Conservation (phyloP, 1,140 invertebrate species). For the Drosophila pectinifera region DNA sequence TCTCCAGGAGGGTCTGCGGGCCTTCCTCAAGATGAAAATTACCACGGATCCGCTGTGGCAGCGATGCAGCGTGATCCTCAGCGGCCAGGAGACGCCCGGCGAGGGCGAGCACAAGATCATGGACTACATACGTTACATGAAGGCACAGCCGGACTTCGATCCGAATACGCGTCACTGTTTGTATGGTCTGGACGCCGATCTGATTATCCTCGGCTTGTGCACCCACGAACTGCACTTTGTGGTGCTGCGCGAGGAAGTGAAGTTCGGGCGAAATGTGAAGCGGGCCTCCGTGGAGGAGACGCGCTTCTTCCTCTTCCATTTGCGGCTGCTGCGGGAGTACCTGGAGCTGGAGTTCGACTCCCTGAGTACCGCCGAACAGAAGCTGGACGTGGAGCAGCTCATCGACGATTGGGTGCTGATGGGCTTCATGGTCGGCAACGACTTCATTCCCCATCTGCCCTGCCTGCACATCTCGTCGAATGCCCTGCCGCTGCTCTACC, state of each 20-base stretch:
- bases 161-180: conserved; percentile 96
- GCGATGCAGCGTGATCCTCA: conserved; percentile 91
- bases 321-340: conserved; percentile 96
- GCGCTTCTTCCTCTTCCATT: conserved; percentile 96
- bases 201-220: conserved; percentile 97
- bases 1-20: conserved; percentile 93
- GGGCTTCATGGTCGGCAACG: conserved; percentile 98
- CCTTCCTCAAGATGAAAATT: conserved; percentile 95
- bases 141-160: conserved; percentile 93
- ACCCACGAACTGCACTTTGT: conserved; percentile 98
- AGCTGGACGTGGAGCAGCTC: conserved; percentile 92
- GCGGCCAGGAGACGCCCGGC: conserved; percentile 96
- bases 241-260: conserved; percentile 94
- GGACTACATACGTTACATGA: conserved; percentile 97
- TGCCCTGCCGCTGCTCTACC: conserved; percentile 94
- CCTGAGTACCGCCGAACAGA: conserved; percentile 88
- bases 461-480: conserved; percentile 96
- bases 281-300: conserved; percentile 92
- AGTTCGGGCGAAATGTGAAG: conserved; percentile 89
- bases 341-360: conserved; percentile 95
- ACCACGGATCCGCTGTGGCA: conserved; percentile 94
- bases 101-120: conserved; percentile 99
- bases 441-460: conserved; percentile 98
- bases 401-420: conserved; percentile 94
- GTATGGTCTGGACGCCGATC: conserved; percentile 98